Percentiles rank a stretch among this genome's conserved stretches.
phyloP scores from a whole-genome alignment of 2,113 vertebrate species.

The Ptilonorhynchus violaceus region DNA sequence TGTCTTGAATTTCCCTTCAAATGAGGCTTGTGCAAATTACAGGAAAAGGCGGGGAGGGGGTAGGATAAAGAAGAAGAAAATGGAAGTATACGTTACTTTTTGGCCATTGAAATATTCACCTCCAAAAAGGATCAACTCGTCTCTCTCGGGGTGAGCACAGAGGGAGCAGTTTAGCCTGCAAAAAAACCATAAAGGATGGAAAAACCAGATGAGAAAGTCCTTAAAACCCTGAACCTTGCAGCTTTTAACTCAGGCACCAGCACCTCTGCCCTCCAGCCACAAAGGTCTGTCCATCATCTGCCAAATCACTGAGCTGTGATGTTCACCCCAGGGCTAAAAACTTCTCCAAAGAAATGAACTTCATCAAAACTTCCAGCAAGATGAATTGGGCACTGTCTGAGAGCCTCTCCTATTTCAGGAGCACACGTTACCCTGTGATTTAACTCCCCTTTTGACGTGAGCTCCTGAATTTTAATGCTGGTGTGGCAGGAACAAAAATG shows the following conservation, averaged over 20 bases:
- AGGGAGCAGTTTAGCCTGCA: constrained; percentile 87
- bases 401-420: constrained; percentile 58
- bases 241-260: not conserved
- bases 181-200: not conserved
- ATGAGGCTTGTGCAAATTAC: constrained; percentile 27
- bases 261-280: not conserved
- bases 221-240: not conserved
- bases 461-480: constrained; percentile 63
- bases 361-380: constrained; percentile 11
- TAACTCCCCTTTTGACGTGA: constrained; percentile 21
- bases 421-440: constrained; percentile 15
- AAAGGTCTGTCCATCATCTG: constrained; percentile 33
- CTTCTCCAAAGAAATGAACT: constrained; percentile 32
- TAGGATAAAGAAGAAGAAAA: constrained; percentile 16
- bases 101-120: constrained; percentile 98
- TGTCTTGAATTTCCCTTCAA: not conserved
- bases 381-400: constrained; percentile 49
- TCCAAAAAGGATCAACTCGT: constrained; percentile 94
- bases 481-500: constrained; percentile 9
- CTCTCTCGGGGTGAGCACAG: constrained; percentile 90
- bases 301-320: not conserved
- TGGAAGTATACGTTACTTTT: constrained; percentile 85
- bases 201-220: not conserved
- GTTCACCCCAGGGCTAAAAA: constrained; percentile 32
- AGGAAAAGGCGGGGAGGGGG: not conserved